Evolutionary conservation across 2,113 vertebrate genomes (phyloP).

Genomic region (Scatophagus argus): DNA sequence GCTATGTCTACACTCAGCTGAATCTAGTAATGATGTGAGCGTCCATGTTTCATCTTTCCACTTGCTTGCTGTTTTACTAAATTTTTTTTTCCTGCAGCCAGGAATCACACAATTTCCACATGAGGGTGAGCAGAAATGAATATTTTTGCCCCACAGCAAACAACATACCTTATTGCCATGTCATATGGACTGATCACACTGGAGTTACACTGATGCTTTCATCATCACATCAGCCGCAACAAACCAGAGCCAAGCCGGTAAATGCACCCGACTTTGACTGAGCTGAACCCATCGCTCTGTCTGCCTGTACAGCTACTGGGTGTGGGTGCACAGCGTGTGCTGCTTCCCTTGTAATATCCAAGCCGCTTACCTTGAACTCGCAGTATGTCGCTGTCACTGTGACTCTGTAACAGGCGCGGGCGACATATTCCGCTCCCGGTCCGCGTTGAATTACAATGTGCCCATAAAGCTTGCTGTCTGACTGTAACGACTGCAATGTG

Average conservation of each 20-base stretch:
- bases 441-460: slow-evolving; percentile 37
- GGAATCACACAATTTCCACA: not conserved
- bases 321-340: not conserved
- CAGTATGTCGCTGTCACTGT: not conserved
- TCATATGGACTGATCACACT: not conserved
- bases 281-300: no score
- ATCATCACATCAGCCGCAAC: not conserved
- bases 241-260: not conserved
- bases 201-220: not conserved
- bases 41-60: not conserved
- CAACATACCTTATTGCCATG: not conserved
- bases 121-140: not conserved
- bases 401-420: slow-evolving; percentile 2
- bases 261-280: not conserved
- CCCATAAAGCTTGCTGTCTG: slow-evolving; percentile 26
- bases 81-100: not conserved
- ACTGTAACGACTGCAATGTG: slow-evolving; percentile 24
- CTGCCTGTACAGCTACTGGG: not conserved
- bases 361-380: slow-evolving; percentile 1
- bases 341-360: not conserved
- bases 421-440: slow-evolving; percentile 8
- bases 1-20: not conserved
- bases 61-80: not conserved
- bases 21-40: not conserved
- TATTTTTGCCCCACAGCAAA: no score